Base-by-base conservation (phyloP, 2,113 vertebrate genomes). In the Tragelaphus strepsiceros region DNA sequence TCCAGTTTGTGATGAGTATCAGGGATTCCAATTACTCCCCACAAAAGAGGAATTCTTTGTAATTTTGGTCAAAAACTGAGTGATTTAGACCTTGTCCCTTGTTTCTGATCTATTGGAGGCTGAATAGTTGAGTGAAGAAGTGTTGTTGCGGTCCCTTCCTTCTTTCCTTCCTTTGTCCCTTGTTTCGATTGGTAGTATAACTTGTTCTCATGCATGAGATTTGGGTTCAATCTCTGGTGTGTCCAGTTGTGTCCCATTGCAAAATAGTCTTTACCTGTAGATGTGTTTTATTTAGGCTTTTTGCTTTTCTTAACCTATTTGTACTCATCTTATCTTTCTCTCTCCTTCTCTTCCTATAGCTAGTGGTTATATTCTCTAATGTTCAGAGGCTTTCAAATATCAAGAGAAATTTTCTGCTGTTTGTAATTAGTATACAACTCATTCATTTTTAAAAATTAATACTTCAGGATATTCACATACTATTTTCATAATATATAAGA, bases 121-220 rank as follows among this genome's bases (percentile, higher is more conserved):
- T 28, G 16, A 32, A 30, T 22, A 12, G 24, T 24, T 46, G 43
- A 28, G 92, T 39, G 16, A 30, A 22, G 64, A 30, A 22, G 64
- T 28, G 64, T 43, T 21, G 13, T 0, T 6, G 7, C 2, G 4
- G 11, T 11, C 28, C 82, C 10, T 59, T 43, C 61, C 4, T 39
- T 17, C 21, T 39, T 58, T 30, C 1, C 24, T 46, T 43, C 3
- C 19, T 46, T 22, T 1, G 71, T 77, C 39, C 71, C 6, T 77
- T 26, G 12, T 26, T 43, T 43, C 3, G 0, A 24, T 15, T 26
- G 7, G 61, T 19, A 39, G 81, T 22, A 58, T 22, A 26, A 6
- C 28, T 28, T 22, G 24, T 64, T 56, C 8, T 2, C 21, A 21
- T 0, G 28, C 5, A 2, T 3, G 5, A 21, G 3, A 24, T 58